Evolutionary conservation across 2,888 invertebrate species (phyloP).

Genomic region (Schrankia costaestrigalis): DNA sequence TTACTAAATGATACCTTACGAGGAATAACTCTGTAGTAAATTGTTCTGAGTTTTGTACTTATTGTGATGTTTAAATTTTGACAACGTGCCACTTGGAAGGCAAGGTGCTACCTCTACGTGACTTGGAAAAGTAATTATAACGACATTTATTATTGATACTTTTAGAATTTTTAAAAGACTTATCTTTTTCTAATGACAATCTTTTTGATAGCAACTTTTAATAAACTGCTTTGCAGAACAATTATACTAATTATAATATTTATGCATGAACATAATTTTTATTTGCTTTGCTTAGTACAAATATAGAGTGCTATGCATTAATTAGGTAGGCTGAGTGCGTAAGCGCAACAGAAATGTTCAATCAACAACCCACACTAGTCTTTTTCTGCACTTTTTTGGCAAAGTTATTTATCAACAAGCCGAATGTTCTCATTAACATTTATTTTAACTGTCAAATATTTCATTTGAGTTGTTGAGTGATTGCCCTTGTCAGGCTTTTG

Average conservation of each 20-base stretch:
- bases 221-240: too few relatives aligned
- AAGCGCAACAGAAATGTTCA: conserved; percentile 5
- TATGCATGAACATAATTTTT: too few relatives aligned
- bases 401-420: conserved; percentile 27
- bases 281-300: too few relatives aligned
- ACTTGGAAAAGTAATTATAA: too few relatives aligned
- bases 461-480: conserved; percentile 49
- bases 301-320: too few relatives aligned
- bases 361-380: conserved; percentile 8
- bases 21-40: conserved; percentile 21
- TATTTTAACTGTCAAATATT: conserved; percentile 47
- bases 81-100: conserved; percentile 2
- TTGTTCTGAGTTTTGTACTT: conserved; percentile 17
- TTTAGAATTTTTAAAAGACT: too few relatives aligned
- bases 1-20: conserved; percentile 30
- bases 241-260: too few relatives aligned
- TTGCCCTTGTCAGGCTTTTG: conserved; percentile 38
- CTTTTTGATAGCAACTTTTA: too few relatives aligned
- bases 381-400: conserved; percentile 20
- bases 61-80: conserved; percentile 7
- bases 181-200: too few relatives aligned
- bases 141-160: too few relatives aligned
- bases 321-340: too few relatives aligned
- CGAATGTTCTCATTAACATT: conserved; percentile 33
- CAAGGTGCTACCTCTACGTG: too few relatives aligned